Evolutionary conservation across 2,797 vertebrate genomes (phyloP).

Genomic region (Sandelia bainsii): DNA sequence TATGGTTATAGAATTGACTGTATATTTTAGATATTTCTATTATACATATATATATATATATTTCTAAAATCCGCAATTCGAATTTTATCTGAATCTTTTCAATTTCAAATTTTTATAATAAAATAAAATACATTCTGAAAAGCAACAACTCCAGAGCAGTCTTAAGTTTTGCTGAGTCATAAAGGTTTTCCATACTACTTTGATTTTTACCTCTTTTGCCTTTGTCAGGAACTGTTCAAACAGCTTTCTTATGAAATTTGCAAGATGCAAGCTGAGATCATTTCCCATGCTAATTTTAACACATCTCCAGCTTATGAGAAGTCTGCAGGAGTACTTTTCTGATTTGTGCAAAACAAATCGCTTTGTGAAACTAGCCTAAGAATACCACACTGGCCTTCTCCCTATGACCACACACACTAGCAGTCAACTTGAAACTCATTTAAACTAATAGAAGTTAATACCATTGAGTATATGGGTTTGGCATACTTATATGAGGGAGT

Average conservation of each 20-base stretch:
- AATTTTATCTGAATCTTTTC: neutral
- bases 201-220: too few species aligned
- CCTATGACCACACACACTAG: neutral
- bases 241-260: neutral
- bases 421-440: neutral
- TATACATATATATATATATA: neutral
- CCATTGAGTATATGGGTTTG: neutral
- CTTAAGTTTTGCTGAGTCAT: too few species aligned
- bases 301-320: neutral
- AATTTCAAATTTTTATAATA: neutral
- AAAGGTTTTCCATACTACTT: too few species aligned
- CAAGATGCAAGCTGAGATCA: neutral
- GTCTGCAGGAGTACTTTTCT: neutral
- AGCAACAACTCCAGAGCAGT: neutral
- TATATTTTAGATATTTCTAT: neutral
- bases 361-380: neutral
- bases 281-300: neutral
- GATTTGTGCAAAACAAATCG: too few species aligned
- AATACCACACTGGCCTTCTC: neutral
- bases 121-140: neutral
- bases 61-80: neutral
- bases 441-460: neutral
- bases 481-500: slow-evolving; percentile 89
- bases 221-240: too few species aligned
- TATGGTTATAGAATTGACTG: neutral